Base-by-base conservation (phyloP, 2,888 invertebrate species). In the Phalera bucephala region DNA sequence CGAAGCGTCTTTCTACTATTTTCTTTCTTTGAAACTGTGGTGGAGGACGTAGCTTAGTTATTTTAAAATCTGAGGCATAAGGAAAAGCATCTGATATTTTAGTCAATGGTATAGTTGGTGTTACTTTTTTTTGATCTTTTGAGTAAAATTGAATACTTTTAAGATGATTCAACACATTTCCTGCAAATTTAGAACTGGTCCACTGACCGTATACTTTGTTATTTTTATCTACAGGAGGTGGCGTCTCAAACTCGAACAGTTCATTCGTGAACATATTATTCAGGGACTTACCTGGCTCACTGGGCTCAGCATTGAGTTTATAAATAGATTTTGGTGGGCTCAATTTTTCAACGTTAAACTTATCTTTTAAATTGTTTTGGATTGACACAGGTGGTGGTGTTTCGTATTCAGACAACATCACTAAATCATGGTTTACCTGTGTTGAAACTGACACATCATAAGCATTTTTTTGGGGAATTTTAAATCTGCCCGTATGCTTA, bases 161-260 rank as follows among this genome's bases (percentile, higher is more conserved):
- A 0, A 89, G 49, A 52, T 84, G 84, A 63, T 83, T 80, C 43
- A 87, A 64, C 12, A 87, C 85, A 36, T 54, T 80, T 1, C 76
- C 76, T 7, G 83, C 83, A 55, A 80, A 85, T 51, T 78, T 81
- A 1, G 83, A 76, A 52, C 76, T 75, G 4, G 79, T 77, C 84
- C 84, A 84, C 45, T 85, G 83, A 1, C 82, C 82, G 36, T 80
- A 84, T 6, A 79, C 73, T 48, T 76, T 77, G 6, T 53, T 51
- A 43, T 75, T 66, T 33, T 61, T 63, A 14, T 62, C 50, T 4
- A 56, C 28, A 0, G 78, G 72, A 10, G 84, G 84, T 25, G 84
- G 81, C 5, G 63, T 71, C 64, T 79, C 80, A 4, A 70, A 35
- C 15, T 80, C 77, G 5, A 69, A 57, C 41, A 80, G 36, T 43